These are phyloP conservation scores for Plusia festucae DNA, from an alignment of 2,888 invertebrate species.

Conservation along the genomic window DNA sequence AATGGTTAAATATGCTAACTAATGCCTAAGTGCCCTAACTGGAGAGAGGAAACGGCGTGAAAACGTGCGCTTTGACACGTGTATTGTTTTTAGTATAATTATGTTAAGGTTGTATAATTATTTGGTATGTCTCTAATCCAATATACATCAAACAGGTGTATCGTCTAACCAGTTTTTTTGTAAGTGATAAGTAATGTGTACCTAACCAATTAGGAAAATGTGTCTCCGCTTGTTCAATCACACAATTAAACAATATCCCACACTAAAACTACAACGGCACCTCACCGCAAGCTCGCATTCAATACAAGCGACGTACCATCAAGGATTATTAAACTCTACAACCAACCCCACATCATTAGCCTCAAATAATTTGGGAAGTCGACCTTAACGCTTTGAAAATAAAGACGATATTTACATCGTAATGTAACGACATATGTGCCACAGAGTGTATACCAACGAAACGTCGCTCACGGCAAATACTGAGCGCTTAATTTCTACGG, in stretches of 20 bases:
- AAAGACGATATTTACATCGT: neutral
- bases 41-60: too few relatives aligned
- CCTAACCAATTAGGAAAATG: too few relatives aligned
- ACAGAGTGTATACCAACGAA: constrained; percentile 12
- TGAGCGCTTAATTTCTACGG: constrained; percentile 67
- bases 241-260: constrained; percentile 6
- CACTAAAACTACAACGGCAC: constrained; percentile 26
- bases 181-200: neutral
- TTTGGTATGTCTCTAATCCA: too few relatives aligned
- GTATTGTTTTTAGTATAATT: too few relatives aligned
- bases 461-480: constrained; percentile 55
- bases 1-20: too few relatives aligned
- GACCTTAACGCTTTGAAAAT: neutral
- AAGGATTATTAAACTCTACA: constrained; percentile 50
- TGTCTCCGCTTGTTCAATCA: constrained; percentile 6
- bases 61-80: too few relatives aligned
- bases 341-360: neutral
- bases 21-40: too few relatives aligned
- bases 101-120: too few relatives aligned
- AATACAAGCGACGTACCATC: constrained; percentile 18
- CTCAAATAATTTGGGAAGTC: neutral
- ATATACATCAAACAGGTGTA: too few relatives aligned
- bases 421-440: neutral
- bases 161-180: neutral
- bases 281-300: constrained; percentile 22